A percentile compares a stretch with the other conserved stretches of the same genome.
Conservation (phyloP, 1,140 invertebrate genomes). For the Spodoptera litura region DNA sequence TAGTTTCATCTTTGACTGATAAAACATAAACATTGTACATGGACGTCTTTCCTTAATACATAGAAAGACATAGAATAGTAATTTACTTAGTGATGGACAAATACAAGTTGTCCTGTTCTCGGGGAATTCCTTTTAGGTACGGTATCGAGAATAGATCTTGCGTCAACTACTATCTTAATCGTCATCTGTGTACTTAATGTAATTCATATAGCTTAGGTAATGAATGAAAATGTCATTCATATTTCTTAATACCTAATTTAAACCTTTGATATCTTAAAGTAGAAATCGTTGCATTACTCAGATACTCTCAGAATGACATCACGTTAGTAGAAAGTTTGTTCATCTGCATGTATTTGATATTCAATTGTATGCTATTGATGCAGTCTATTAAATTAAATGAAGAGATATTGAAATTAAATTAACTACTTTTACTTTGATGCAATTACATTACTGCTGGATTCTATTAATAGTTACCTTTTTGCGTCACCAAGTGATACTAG, state of each 20-base stretch:
- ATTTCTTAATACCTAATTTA: background rate
- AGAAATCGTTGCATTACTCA: too few relatives aligned
- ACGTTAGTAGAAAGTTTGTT: too few relatives aligned
- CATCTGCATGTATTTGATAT: too few relatives aligned
- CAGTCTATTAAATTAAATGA: too few relatives aligned
- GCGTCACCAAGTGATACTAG: constrained; percentile 1
- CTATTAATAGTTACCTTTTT: background rate
- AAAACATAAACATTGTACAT: constrained; percentile 4
- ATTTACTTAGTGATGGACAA: background rate
- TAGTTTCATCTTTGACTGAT: constrained; percentile 5
- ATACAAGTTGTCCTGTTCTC: background rate
- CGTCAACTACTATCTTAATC: background rate
- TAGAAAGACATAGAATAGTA: background rate
- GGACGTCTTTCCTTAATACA: constrained; percentile 2
- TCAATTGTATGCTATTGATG: too few relatives aligned
- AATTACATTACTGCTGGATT: background rate
- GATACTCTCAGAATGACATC: too few relatives aligned
- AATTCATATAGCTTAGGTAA: background rate
- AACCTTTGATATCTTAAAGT: too few relatives aligned
- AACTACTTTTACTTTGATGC: too few relatives aligned
- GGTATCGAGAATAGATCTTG: background rate
- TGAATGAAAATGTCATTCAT: background rate
- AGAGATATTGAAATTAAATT: too few relatives aligned
- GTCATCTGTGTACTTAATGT: background rate
- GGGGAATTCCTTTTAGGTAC: background rate